phyloP scores from a whole-genome alignment of 2,888 invertebrate genomes.

The Pogonocherus hispidulus region DNA sequence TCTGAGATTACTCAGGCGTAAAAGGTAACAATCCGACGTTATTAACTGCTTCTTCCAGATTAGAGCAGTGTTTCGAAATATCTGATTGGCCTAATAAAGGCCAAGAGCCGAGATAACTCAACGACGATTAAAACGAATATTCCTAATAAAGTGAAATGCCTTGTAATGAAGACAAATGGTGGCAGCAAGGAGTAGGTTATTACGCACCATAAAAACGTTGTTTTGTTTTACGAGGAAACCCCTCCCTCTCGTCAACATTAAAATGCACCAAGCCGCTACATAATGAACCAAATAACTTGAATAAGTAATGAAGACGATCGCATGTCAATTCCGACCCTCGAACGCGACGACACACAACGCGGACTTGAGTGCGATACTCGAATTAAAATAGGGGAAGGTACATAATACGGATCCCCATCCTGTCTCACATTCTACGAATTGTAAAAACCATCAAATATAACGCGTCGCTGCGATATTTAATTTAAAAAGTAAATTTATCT shows the following conservation, averaged over 20 bases:
- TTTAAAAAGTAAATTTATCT: slow-evolving; percentile 24
- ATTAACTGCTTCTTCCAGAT: too few relatives aligned
- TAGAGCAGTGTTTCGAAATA: too few relatives aligned
- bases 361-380: slow-evolving; percentile 35
- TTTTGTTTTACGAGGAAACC: slow-evolving; percentile 48
- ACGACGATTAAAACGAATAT: slow-evolving; percentile 24
- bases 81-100: slow-evolving; percentile 17
- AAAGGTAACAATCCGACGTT: too few relatives aligned
- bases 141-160: slow-evolving; percentile 26
- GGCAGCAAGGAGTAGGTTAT: slow-evolving; percentile 38
- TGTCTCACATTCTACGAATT: background rate
- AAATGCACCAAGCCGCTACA: slow-evolving; percentile 49
- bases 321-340: slow-evolving; percentile 52
- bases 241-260: slow-evolving; percentile 44
- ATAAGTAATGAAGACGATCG: slow-evolving; percentile 57
- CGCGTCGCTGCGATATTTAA: slow-evolving; percentile 12
- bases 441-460: slow-evolving; percentile 5
- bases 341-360: slow-evolving; percentile 1
- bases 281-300: slow-evolving; percentile 56
- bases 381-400: slow-evolving; percentile 29
- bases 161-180: slow-evolving; percentile 34
- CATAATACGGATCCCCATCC: slow-evolving; percentile 10
- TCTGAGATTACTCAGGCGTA: too few relatives aligned
- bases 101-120: background rate
- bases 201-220: slow-evolving; percentile 49